Base-by-base conservation (phyloP, 2,797 vertebrate species). In the Orientallactaga sibirica region DNA sequence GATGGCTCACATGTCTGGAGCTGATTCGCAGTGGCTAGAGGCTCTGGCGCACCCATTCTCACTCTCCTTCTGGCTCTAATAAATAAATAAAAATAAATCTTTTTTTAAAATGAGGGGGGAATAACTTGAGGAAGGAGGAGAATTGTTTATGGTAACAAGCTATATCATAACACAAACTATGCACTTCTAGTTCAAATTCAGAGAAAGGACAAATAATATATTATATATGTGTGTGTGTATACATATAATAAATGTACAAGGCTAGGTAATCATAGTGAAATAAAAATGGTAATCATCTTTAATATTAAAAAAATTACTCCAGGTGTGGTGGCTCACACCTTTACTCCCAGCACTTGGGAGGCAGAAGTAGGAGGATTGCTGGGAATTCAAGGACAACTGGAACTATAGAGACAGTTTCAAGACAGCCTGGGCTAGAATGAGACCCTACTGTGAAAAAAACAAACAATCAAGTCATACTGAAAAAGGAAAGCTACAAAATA, bases 401-500 rank as follows among this genome's bases (percentile, higher is more conserved):
- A 10, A 48, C 48, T 48, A 48, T 10, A 48, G 48, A 48, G 48
- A 48, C 48, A 48, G 48, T 48, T 8, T 48, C 48, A 48, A 10
- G 48, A 48, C 48, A 48, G 5, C 48, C 48, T 48, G 48, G 48
- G 10, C 48, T 48, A 48, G 48, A 48, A 10, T 1, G 48, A 48
- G 48, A 48, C 48, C 48, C 48, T 48, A 48, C 48, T 20, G 5
- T 24, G 7, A 66, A 22, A 25, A 25, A 66, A 66, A 66, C 24
- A 66, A 66, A 67, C 3, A 67, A 71, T 16, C 73, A 85, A 62
- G 88, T 86, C 29, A 91, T 9, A 88, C 19, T 79, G n/a, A 94
- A 74, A 90, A 82, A 67, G 7, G 5, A 95, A 58, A 91, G 43
- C 22, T n/a, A 96, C 20, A 41, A 94, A 93, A 78, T 78, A 10